These are phyloP conservation scores for Xerus inauris DNA, from an alignment of 2,113 vertebrate genomes.

Conservation along the genomic window DNA sequence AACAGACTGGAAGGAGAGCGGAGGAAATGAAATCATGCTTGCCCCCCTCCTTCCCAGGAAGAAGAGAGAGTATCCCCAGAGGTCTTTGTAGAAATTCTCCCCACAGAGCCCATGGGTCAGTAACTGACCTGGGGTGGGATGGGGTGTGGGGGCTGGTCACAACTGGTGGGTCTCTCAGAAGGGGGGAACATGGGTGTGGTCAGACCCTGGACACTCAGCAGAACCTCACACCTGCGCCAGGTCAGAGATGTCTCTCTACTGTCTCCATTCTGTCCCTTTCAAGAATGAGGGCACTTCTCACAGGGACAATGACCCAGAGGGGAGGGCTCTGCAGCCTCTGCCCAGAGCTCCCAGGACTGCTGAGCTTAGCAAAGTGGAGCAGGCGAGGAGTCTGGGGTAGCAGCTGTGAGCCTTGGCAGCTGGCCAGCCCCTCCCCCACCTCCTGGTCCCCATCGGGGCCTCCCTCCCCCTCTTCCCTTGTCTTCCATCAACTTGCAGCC, in stretches of 20 bases:
- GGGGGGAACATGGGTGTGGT: not conserved
- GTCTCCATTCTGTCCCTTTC: not conserved
- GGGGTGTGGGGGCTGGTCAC: not conserved
- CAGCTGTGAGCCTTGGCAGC: conserved; percentile 1
- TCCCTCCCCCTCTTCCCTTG: not conserved
- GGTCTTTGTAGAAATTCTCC: not conserved
- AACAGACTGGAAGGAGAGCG: not conserved
- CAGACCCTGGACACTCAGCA: not conserved
- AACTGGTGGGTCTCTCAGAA: not conserved
- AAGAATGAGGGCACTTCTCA: not conserved
- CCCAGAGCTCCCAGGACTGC: not conserved
- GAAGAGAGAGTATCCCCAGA: not conserved
- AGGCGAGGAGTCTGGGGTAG: not conserved
- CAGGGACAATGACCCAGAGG: not conserved
- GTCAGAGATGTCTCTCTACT: not conserved
- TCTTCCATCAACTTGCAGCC: not conserved
- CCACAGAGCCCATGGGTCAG: too few relatives aligned
- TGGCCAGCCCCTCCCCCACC: not conserved
- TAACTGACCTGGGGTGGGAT: not conserved
- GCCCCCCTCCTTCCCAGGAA: not conserved
- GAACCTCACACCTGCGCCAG: not conserved
- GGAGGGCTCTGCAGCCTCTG: not conserved
- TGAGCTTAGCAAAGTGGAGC: conserved; percentile 10
- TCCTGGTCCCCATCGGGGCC: not conserved
- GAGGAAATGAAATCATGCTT: not conserved